Base-by-base conservation (phyloP, 2,797 vertebrate species). In the Sternarchorhynchus goeldii region DNA sequence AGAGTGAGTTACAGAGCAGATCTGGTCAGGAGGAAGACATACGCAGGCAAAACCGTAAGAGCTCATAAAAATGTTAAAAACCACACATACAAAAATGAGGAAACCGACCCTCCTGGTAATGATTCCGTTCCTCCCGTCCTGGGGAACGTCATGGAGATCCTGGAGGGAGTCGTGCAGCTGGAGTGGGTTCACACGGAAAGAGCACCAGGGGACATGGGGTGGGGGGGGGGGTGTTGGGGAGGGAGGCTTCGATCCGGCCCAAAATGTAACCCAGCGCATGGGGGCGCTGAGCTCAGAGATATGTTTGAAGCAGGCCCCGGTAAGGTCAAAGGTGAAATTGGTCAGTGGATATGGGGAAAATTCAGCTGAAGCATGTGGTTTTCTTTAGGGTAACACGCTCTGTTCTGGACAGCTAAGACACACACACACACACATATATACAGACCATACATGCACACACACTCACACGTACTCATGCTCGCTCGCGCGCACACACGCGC, bases 341-440 rank as follows among this genome's bases (percentile, higher is more conserved):
- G 86, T 85, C 80, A 77, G 85, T 90, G 89, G 82, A 88, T 89
- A 83, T 88, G 88, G 83, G 53, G 75, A 69, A 81, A 85, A 81
- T 84, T 85, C 88, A 82, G 85, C 81, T 85, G 64, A 66, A 66
- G 85, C 91, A 93, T 90, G 86, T 93, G 92, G 91, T 89, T 85
- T 84, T 88, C 84, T 79, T 91, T 91, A 90, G 62, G 34, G 78
- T 77, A 85, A 70, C 63, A 73, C 31, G 74, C 69, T 74, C 81
- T 85, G 87, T 77, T 75, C 71, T 65, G 80, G 25, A 70, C 62
- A 79, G 73, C 45, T 57, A 58, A 80, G 56, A 77, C 64, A 67
- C 64, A 55, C 69, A 73, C 68, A 77, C 25, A 25, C 25, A 25
- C 25, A 25, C 25, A 25, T 25, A 25, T 25, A 25, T 25, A 25